Evolutionary conservation across 2,888 invertebrate genomes (phyloP).

Genomic region (Agrochola litura): DNA sequence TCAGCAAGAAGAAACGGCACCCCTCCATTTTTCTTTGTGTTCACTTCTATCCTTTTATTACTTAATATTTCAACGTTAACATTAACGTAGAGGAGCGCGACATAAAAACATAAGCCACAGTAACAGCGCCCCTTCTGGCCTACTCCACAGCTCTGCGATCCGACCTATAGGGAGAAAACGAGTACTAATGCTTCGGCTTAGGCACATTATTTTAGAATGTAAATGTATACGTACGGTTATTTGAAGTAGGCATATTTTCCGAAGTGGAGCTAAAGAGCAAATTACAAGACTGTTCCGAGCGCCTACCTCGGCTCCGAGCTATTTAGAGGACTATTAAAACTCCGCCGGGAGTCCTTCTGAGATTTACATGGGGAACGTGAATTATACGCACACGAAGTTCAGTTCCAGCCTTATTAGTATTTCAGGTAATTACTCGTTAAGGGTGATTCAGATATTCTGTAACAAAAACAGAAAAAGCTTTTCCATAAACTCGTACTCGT

Average conservation of each 20-base stretch:
- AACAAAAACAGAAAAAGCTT: conserved; percentile 11
- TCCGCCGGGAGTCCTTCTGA: conserved; percentile 77
- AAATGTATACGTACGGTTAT: conserved; percentile 68
- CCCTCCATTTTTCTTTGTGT: conserved; percentile 50
- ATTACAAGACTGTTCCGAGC: conserved; percentile 79
- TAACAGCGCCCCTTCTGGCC: conserved; percentile 40
- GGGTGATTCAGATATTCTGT: conserved; percentile 34
- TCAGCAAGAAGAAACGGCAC: conserved; percentile 35
- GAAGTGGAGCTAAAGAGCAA: conserved; percentile 75
- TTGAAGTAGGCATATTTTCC: conserved; percentile 77
- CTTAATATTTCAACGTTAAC: conserved; percentile 62
- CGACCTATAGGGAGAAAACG: conserved; percentile 68
- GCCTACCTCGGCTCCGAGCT: conserved; percentile 76
- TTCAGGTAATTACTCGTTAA: conserved; percentile 57
- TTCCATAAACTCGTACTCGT: background rate
- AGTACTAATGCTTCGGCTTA: conserved; percentile 71
- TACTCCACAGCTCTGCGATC: conserved; percentile 36
- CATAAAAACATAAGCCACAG: conserved; percentile 56
- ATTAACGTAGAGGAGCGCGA: conserved; percentile 47
- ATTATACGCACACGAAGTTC: conserved; percentile 76
- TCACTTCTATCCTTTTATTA: conserved; percentile 53
- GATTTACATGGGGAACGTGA: conserved; percentile 80
- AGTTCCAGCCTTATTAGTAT: conserved; percentile 72
- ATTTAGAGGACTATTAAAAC: conserved; percentile 84
- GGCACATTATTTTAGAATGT: conserved; percentile 71